Conservation (phyloP, 2,113 vertebrate species). For the Coptodon bakossiorum region DNA sequence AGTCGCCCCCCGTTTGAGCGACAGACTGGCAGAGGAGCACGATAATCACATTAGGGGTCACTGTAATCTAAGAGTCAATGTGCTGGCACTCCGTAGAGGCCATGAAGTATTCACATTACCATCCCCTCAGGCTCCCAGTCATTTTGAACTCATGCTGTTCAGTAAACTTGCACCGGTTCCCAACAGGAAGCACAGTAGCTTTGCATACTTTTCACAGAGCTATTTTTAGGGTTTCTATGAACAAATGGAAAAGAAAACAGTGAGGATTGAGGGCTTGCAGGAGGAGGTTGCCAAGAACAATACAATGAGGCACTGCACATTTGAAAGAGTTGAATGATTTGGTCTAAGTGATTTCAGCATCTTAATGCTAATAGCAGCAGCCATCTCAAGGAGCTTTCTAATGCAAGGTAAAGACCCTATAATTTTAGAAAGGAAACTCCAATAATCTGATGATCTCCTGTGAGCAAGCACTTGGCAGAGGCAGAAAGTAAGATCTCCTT, state of each 20-base stretch:
- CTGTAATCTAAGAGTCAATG: neutral
- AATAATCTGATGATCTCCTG: neutral
- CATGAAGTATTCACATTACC: neutral
- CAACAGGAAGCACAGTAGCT: neutral
- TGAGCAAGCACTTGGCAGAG: neutral
- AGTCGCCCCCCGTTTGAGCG: too few species aligned
- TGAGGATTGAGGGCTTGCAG: neutral
- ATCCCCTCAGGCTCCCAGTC: neutral
- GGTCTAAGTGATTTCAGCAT: neutral
- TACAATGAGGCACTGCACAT: neutral
- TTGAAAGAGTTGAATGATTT: neutral
- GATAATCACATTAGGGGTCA: neutral
- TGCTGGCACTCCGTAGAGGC: neutral
- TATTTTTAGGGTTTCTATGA: neutral
- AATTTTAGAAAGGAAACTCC: neutral
- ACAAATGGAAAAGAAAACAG: neutral
- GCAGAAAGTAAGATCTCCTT: neutral
- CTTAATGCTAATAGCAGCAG: neutral
- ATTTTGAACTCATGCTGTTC: neutral
- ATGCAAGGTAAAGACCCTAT: neutral
- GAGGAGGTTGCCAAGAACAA: neutral
- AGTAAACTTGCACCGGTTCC: neutral
- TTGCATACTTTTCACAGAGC: neutral
- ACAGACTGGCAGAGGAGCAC: neutral
- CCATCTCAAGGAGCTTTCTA: neutral